Evolutionary conservation across 2,888 invertebrate genomes (phyloP).

Genomic region (Tridacna gigas): DNA sequence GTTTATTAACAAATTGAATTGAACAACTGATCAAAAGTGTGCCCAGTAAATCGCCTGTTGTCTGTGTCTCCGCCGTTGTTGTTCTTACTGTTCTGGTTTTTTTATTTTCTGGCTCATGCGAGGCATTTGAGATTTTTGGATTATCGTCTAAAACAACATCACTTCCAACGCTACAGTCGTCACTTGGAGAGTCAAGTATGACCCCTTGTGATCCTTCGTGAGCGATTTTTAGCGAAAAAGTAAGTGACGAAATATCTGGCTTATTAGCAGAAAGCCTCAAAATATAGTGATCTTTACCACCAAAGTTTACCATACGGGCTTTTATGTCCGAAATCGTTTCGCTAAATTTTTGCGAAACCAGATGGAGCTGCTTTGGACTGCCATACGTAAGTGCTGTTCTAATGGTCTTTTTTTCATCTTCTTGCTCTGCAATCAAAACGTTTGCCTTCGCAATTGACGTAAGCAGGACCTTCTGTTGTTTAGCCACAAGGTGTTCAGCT

Average conservation of each 20-base stretch:
- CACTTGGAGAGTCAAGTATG: too few relatives aligned
- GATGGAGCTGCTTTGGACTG: conserved; percentile 2
- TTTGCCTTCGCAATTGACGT: neutral
- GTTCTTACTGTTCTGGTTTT: neutral
- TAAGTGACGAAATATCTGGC: neutral
- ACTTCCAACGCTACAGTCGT: neutral
- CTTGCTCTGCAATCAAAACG: neutral
- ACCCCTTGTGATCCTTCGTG: neutral
- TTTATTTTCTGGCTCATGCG: neutral
- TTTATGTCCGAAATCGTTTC: neutral
- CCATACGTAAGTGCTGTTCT: neutral
- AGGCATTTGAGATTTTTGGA: neutral
- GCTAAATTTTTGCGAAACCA: neutral
- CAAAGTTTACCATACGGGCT: neutral
- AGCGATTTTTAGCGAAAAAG: neutral
- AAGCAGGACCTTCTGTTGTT: neutral
- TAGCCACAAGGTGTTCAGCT: neutral
- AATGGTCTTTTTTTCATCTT: neutral
- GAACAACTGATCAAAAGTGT: neutral
- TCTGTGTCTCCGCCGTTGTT: neutral
- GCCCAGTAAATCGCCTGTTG: neutral
- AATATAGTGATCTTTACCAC: too few relatives aligned
- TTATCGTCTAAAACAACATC: neutral
- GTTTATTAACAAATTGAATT: neutral
- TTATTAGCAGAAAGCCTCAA: too few relatives aligned